Conservation (phyloP, 2,888 invertebrate genomes). For the Cyaniris semiargus region DNA sequence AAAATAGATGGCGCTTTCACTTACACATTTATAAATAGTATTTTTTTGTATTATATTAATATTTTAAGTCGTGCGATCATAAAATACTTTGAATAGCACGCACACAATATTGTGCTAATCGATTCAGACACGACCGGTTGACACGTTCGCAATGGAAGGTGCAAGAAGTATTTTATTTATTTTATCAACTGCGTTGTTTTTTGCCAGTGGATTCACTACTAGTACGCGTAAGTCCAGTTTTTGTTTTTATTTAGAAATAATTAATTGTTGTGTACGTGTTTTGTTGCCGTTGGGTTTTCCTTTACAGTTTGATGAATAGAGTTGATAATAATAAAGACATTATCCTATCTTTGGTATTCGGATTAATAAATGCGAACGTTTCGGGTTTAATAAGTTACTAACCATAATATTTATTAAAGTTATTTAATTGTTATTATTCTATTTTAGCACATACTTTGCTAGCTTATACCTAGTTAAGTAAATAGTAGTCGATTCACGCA, state of each 20-base stretch:
- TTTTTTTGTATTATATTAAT: neutral
- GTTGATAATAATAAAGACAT: too few relatives aligned
- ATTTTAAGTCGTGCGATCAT: neutral
- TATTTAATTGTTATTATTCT: too few relatives aligned
- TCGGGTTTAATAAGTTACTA: too few relatives aligned
- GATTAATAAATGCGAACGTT: too few relatives aligned
- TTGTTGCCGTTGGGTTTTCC: too few relatives aligned
- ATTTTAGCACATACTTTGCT: too few relatives aligned
- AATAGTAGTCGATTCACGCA: too few relatives aligned
- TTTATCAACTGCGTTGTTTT: neutral
- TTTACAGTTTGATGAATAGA: too few relatives aligned
- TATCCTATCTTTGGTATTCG: too few relatives aligned
- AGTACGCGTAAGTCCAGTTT: neutral
- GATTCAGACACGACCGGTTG: neutral
- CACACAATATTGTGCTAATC: neutral
- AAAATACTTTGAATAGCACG: neutral
- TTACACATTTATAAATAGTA: neutral
- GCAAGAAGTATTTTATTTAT: neutral
- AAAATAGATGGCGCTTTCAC: slow-evolving; percentile 30
- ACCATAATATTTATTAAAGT: too few relatives aligned
- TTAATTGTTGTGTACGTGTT: neutral
- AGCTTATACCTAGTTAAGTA: too few relatives aligned
- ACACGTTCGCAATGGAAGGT: neutral
- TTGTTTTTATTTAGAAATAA: neutral
- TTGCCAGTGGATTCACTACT: neutral